A percentile compares a stretch with the other conserved stretches of the same genome.
These are phyloP conservation scores for human DNA, from an alignment of 2,113 vertebrate species.

Conservation along the genomic window DNA sequence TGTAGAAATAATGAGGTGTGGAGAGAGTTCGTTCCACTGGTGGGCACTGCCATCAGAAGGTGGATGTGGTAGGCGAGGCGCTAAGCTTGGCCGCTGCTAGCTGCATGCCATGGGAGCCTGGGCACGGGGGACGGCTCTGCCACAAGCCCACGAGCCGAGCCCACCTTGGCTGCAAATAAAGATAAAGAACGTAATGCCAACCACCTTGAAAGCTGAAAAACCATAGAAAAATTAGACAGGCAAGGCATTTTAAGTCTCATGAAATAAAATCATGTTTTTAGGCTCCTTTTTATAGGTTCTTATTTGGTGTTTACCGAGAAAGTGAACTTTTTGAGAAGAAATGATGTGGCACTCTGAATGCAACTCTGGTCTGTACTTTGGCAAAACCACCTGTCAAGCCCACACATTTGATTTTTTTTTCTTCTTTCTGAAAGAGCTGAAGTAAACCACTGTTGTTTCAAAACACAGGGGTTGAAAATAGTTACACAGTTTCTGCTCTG, in stretches of 20 bases:
- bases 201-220: neutral
- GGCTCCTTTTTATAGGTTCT: neutral
- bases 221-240: neutral
- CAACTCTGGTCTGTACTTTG: slow-evolving; percentile 52
- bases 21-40: slow-evolving; percentile 76
- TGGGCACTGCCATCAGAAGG: slow-evolving; percentile 77
- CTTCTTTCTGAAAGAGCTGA: slow-evolving; percentile 57
- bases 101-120: slow-evolving; percentile 45
- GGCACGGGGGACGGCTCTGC: neutral
- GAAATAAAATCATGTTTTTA: neutral
- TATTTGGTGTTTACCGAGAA: neutral
- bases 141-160: neutral
- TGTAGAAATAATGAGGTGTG: slow-evolving; percentile 86
- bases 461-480: slow-evolving; percentile 55
- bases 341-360: neutral
- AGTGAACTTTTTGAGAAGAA: slow-evolving; percentile 40
- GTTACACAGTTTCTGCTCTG: slow-evolving; percentile 3
- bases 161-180: neutral
- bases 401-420: slow-evolving; percentile 20
- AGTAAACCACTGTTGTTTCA: slow-evolving; percentile 51
- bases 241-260: neutral
- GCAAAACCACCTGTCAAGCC: slow-evolving; percentile 59
- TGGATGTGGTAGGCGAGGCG: slow-evolving; percentile 79
- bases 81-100: slow-evolving; percentile 57
- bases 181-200: accelerated